Conservation (phyloP, 2,888 invertebrate species). For the Macrostomum cliftonense region DNA sequence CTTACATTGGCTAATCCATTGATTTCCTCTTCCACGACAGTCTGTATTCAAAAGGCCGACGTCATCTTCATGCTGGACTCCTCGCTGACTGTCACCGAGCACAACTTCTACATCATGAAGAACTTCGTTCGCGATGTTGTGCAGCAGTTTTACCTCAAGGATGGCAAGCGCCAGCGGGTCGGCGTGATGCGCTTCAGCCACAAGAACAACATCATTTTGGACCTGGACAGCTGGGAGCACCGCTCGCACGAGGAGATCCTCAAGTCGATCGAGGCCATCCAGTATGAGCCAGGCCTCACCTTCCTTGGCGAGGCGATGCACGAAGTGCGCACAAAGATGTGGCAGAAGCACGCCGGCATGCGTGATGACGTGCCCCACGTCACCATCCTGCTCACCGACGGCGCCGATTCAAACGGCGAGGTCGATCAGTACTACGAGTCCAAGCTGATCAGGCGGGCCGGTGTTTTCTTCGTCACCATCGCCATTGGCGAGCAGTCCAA, state of each 20-base stretch:
- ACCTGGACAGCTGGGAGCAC: no score
- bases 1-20: no score
- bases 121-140: background rate
- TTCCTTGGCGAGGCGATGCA: no score
- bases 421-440: background rate
- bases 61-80: constrained; percentile 1
- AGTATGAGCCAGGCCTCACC: no score
- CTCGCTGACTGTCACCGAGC: background rate
- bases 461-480: background rate
- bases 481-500: background rate
- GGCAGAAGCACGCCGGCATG: no score
- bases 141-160: background rate
- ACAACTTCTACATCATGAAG: constrained; percentile 2
- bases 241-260: no score
- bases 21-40: background rate
- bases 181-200: background rate
- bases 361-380: background rate
- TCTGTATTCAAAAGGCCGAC: background rate
- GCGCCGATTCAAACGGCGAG: background rate
- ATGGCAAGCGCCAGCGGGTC: background rate
- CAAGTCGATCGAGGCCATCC: no score
- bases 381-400: background rate
- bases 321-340: no score
- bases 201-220: no score
- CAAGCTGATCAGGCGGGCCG: background rate